Base-by-base conservation (phyloP, 2,888 invertebrate species). In the Acleris literana region DNA sequence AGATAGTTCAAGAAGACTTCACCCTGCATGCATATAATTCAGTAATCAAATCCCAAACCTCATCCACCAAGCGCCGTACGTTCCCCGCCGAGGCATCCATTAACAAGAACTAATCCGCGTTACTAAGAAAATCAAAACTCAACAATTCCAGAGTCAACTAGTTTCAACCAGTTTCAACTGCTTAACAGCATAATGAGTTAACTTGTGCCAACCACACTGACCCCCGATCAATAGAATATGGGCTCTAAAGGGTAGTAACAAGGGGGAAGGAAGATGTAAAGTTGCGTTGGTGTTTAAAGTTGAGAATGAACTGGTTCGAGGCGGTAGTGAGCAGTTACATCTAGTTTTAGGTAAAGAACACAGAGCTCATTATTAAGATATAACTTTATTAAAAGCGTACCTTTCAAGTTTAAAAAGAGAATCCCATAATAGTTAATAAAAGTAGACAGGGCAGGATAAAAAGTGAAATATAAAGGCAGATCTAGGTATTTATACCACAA, bases 101-200 rank as follows among this genome's bases (percentile, higher is more conserved):
- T 53, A 33, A 11, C 53, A 53, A 17, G 7, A 29, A 53, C 17
- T 17, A 57, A 25, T 57, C 46, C 25, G 44, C 57, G 44, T 25
- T 46, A 5, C 25, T n/a, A 16, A 46, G 57, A 22, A 46, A 57
- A 57, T 57, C 57, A 57, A 57, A 57, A 44, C 57, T 7, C 46
- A 17, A 57, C 57, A 25, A 57, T 46, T 25, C 46, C 13, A 44
- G 44, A 57, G 57, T 46, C 44, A 46, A 57, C 57, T 25, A 25
- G 46, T 39, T 39, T 39, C 39, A 13, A 39, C 39, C 39, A 55
- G 46, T n/a, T 44, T 16, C 56, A n/a, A 20, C 25, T 52, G 22
- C 57, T 39, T 57, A 46, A 46, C 46, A 46, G 25, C 25, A 43
- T 57, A 57, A 57, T 57, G 57, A 57, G 57, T 25, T 57, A 25